Conservation (phyloP, 2,113 vertebrate species). For the Antechinus flavipes region DNA sequence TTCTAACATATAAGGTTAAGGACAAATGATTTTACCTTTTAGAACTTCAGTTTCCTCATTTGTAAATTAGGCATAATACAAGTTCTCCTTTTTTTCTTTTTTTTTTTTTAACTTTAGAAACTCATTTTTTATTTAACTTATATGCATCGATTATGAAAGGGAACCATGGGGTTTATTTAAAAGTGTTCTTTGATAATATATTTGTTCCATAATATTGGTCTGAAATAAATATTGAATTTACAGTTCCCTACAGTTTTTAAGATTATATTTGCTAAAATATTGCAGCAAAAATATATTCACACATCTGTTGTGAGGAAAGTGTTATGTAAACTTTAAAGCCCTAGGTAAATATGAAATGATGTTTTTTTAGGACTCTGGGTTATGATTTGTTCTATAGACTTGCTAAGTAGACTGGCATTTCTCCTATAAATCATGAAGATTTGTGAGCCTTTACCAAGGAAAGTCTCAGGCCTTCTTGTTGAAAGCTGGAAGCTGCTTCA, state of each 20-base stretch:
- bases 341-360: neutral
- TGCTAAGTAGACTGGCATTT: neutral
- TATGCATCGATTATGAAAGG: slow-evolving; percentile 61
- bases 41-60: neutral
- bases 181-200: slow-evolving; percentile 36
- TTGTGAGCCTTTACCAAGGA: neutral
- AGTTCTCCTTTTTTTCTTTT: slow-evolving; percentile 77
- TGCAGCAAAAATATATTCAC: neutral
- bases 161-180: slow-evolving; percentile 30
- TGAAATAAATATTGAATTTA: slow-evolving; percentile 49
- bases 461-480: neutral
- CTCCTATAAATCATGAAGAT: neutral
- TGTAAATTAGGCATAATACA: neutral
- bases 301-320: neutral
- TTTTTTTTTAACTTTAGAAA: slow-evolving; percentile 80
- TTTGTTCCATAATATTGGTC: slow-evolving; percentile 51
- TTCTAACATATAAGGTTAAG: neutral
- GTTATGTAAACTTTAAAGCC: neutral
- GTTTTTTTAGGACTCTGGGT: neutral
- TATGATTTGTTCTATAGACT: neutral
- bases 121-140: slow-evolving; percentile 37
- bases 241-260: slow-evolving; percentile 63
- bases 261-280: slow-evolving; percentile 43
- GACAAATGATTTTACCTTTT: neutral
- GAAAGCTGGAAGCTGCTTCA: neutral